Evolutionary conservation across 2,113 vertebrate species (phyloP).

Genomic region (Perca fluviatilis): DNA sequence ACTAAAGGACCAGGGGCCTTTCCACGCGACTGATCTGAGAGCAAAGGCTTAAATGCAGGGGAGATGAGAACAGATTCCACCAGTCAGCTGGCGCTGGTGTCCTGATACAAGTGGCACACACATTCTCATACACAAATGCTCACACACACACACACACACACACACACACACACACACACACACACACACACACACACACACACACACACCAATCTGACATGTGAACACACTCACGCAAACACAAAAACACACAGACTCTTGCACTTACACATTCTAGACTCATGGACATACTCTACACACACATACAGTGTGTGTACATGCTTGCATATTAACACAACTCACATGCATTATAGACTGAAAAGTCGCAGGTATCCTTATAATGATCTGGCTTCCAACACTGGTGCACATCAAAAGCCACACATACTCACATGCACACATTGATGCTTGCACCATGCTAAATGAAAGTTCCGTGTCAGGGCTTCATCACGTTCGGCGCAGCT

Average conservation of each 20-base stretch:
- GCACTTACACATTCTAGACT: conserved; percentile 3
- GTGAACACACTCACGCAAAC: conserved; percentile 5
- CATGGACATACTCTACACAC: background rate
- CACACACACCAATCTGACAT: too few relatives aligned
- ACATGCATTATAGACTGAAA: conserved; percentile 38
- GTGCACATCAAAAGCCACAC: conserved; percentile 11
- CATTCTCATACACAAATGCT: background rate
- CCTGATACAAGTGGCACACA: conserved; percentile 54
- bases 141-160: conserved; percentile 27
- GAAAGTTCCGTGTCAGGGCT: conserved; percentile 75
- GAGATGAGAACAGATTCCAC: conserved; percentile 79
- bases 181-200: conserved; percentile 5
- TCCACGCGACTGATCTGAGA: conserved; percentile 76
- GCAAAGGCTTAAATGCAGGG: conserved; percentile 74
- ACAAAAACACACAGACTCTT: conserved; percentile 25
- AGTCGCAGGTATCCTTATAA: conserved; percentile 58
- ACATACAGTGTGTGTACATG: background rate
- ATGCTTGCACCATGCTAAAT: conserved; percentile 68
- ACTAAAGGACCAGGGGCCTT: conserved; percentile 74
- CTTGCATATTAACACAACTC: conserved; percentile 36
- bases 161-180: background rate
- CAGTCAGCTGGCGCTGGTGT: conserved; percentile 68
- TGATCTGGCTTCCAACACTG: conserved; percentile 44
- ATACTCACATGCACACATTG: conserved; percentile 36
- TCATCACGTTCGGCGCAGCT: conserved; percentile 69